Percentiles rank a stretch among this genome's conserved stretches.
Evolutionary conservation across 2,888 invertebrate species (phyloP).

Genomic region (Thera obeliscata): DNA sequence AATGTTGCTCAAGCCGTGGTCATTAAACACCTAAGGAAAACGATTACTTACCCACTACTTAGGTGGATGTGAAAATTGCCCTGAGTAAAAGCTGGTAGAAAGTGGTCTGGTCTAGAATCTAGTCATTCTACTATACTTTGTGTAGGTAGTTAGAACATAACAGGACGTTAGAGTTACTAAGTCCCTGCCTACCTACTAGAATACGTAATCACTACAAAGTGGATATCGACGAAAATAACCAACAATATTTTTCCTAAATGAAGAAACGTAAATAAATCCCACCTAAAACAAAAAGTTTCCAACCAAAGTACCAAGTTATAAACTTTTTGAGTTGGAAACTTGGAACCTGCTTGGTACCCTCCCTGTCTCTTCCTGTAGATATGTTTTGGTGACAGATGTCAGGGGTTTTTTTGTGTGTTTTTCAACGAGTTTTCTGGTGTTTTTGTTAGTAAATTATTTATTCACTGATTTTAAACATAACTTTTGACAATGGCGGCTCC

Average conservation of each 20-base stretch:
- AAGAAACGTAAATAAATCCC: no score
- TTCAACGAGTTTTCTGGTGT: neutral
- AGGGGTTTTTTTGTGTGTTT: neutral
- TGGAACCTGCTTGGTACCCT: no score
- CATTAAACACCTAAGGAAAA: slow-evolving; percentile 10
- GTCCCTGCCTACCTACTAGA: no score
- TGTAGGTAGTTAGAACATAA: slow-evolving; percentile 4
- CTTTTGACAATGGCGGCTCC: slow-evolving; percentile 37
- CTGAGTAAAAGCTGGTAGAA: slow-evolving; percentile 51
- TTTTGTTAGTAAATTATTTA: neutral
- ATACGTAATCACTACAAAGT: no score
- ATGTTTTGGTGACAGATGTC: no score
- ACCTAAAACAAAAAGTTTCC: no score
- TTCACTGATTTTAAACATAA: neutral
- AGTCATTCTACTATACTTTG: slow-evolving; percentile 24
- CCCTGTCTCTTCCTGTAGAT: no score
- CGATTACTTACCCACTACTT: neutral
- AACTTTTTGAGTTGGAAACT: no score
- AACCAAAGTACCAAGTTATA: no score
- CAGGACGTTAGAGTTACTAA: slow-evolving; percentile 1
- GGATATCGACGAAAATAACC: no score
- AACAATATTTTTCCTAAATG: no score
- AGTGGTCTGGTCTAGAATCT: slow-evolving; percentile 39
- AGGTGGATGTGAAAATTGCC: slow-evolving; percentile 36
- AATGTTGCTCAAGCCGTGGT: neutral